Percentiles rank a stretch among this genome's conserved stretches.
Conservation (phyloP, 2,113 vertebrate species). For the Pomatostomus ruficeps region DNA sequence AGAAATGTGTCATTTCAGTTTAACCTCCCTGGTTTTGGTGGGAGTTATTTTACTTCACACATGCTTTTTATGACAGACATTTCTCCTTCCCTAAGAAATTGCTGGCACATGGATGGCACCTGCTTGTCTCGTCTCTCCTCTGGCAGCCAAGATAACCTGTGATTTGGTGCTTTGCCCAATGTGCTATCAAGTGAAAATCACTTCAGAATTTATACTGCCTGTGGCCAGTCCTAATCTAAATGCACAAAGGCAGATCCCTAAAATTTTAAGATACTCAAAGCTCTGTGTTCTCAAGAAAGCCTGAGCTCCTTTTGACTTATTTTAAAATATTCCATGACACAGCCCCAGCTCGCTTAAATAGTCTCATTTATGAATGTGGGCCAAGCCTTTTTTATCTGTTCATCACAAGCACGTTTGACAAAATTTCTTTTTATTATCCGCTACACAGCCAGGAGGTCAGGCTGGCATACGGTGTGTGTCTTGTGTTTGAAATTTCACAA, state of each 20-base stretch:
- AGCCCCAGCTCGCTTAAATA: background rate
- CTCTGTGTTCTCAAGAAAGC: background rate
- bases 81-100: background rate
- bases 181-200: background rate
- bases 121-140: background rate
- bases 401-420: background rate
- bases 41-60: background rate
- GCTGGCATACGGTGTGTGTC: background rate
- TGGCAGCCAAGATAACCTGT: background rate
- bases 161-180: background rate
- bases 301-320: background rate
- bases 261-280: background rate
- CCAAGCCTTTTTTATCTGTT: background rate
- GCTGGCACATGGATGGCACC: background rate
- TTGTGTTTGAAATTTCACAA: background rate
- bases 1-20: background rate
- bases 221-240: background rate
- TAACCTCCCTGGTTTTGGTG: background rate
- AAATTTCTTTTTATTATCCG: conserved; percentile 2
- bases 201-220: background rate
- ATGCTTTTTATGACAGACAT: background rate
- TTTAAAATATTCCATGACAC: background rate
- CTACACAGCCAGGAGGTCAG: conserved; percentile 4
- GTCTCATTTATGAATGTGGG: background rate
- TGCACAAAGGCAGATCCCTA: background rate